Conservation (phyloP, 2,888 invertebrate genomes). For the Leucophenga maculata region DNA sequence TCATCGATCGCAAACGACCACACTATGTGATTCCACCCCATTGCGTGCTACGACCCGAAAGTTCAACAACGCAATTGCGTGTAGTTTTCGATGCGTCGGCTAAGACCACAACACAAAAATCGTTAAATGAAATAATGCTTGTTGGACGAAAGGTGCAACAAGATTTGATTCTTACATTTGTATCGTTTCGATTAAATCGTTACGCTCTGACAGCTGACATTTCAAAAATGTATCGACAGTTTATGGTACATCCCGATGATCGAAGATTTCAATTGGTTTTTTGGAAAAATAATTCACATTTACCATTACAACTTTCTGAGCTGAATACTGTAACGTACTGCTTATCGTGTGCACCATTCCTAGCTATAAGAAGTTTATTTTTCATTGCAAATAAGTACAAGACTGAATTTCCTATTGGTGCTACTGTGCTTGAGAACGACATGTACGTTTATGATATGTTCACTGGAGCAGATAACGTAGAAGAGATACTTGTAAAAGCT, state of each 20-base stretch:
- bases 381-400: constrained; percentile 19
- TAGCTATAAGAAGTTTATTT: constrained; percentile 18
- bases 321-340: constrained; percentile 35
- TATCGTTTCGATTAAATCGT: background rate
- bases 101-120: too few relatives aligned
- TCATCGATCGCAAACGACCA: background rate
- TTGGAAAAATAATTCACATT: constrained; percentile 23
- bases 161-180: background rate
- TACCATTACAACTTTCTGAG: constrained; percentile 24
- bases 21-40: constrained; percentile 2
- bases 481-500: constrained; percentile 13
- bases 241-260: constrained; percentile 14
- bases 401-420: background rate
- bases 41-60: background rate
- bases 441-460: constrained; percentile 35
- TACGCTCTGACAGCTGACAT: background rate
- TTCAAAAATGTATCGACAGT: constrained; percentile 27
- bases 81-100: too few relatives aligned
- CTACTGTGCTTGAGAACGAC: background rate
- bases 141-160: too few relatives aligned
- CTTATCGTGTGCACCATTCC: constrained; percentile 28
- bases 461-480: constrained; percentile 31
- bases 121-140: too few relatives aligned
- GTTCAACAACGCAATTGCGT: background rate
- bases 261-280: constrained; percentile 17